Percentiles rank a stretch among this genome's conserved stretches.
Evolutionary conservation across 1,140 invertebrate species (phyloP).

Genomic region (Zaprionus africanus): DNA sequence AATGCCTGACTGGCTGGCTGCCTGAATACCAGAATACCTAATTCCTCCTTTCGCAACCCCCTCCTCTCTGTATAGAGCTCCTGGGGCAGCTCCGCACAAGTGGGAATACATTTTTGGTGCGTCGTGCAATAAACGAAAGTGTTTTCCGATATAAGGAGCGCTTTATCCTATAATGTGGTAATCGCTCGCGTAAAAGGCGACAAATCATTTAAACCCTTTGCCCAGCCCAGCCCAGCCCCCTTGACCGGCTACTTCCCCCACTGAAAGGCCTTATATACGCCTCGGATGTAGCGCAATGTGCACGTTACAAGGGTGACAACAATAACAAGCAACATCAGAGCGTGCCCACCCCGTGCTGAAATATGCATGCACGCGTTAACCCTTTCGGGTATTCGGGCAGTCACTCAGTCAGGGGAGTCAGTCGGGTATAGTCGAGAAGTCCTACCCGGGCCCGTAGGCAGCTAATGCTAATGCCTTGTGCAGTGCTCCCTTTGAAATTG

Average conservation of each 20-base stretch:
- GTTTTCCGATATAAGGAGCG: constrained; percentile 81
- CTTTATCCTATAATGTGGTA: constrained; percentile 82
- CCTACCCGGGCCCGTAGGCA: constrained; percentile 39
- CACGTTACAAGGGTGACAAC: constrained; percentile 73
- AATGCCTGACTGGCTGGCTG: constrained; percentile 42
- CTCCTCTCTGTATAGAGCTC: neutral
- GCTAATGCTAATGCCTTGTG: constrained; percentile 51
- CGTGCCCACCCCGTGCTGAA: constrained; percentile 15
- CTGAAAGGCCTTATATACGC: neutral
- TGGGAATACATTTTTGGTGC: constrained; percentile 68
- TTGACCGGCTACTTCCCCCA: constrained; percentile 1
- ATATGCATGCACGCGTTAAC: constrained; percentile 71
- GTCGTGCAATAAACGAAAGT: constrained; percentile 77
- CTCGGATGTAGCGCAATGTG: constrained; percentile 27
- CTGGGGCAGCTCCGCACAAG: constrained; percentile 45
- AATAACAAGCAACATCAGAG: constrained; percentile 29
- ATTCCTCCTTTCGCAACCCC: constrained; percentile 22
- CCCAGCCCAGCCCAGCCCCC: neutral
- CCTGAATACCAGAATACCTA: constrained; percentile 25
- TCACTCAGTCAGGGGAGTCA: constrained; percentile 22
- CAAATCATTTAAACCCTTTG: constrained; percentile 81
- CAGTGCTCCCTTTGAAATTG: constrained; percentile 55
- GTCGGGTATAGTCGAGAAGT: neutral
- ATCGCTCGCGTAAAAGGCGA: constrained; percentile 83
- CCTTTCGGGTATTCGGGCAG: constrained; percentile 53